Base-by-base conservation (phyloP, 2,113 vertebrate species). In the Colinus virginianus region DNA sequence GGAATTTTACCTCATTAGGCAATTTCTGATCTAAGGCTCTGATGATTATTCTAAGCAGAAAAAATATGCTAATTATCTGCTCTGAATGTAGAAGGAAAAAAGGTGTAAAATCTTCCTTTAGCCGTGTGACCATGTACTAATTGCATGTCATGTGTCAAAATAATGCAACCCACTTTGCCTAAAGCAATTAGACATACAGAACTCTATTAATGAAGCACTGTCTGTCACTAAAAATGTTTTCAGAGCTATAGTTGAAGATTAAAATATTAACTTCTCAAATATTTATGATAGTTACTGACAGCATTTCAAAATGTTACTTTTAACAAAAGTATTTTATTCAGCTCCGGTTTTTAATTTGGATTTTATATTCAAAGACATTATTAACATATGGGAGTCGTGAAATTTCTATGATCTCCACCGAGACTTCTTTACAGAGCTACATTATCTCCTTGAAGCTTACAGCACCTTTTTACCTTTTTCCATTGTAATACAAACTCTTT, bases 41-140 rank as follows among this genome's bases (percentile, higher is more conserved):
- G 98, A 98, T 98, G 98, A 99, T 98, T 98, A 98, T 98, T 98
- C 97, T 96, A 97, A 97, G 98, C 98, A 98, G 97, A 98, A 98
- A 95, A 98, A 98, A 98, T 98, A 98, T 98, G 98, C 97, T 98
- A 98, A 98, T 99, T 98, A 98, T 98, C 98, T 78, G 25, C 96
- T 98, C 97, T 97, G 97, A 98, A 97, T 97, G 93, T 98, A 96
- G 96, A 98, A 98, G 97, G 97, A 95, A 98, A 97, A 98, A 98
- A 98, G 97, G 98, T 98, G 98, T 97, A 98, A 98, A 98, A 98
- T 98, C 98, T 97, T 98, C 98, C 97, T 98, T 98, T 98, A 98
- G 98, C 98, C 98, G 98, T 98, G 98, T 99, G 98, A 98, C 98
- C 97, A 98, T 98, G 95, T 97, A 98, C 98, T 98, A 99, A 98